Evolutionary conservation across 2,113 vertebrate species (phyloP), one percentile per base, ranked within the genome.

Genomic region (Silurus asotus): DNA sequence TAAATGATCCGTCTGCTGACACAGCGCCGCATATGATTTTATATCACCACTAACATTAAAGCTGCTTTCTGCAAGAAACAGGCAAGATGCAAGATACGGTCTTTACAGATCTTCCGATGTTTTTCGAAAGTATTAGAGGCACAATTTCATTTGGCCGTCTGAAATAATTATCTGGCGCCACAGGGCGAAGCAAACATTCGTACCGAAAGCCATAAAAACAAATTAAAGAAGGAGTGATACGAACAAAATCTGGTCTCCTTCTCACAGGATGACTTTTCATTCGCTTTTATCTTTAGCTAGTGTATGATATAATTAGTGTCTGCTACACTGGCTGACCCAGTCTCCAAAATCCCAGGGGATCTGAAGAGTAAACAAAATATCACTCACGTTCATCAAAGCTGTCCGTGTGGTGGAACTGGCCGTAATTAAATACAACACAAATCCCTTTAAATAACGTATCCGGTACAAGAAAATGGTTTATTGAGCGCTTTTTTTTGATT

Each of bases 281-380:
- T 51, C 67, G 64, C 56, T 82, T 87, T 64, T 72, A 77, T 88
- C 84, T 83, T 11, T 55, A 6, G 53, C 2, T 8, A 48, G 74
- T 86, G 89, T 37, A 67, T 87, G 81, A 87, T 85, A 82, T 87
- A 84, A 89, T 89, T 88, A 88, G 81, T 67, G 58, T 89, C 85
- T 53, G 69, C 75, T 84, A 90, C 81, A 78, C 82, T 88, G 85
- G 81, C 87, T 84, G 81, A 90, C 84, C 87, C 49, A 3, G 82
- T 86, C 78, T 70, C 87, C 78, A 28, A 56, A 51, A 81, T 88
- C 90, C 88, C 90, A 86, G 37, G 25, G 81, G 84, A 86, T 87
- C 20, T 14, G 48, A 85, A 79, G 81, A 74, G 79, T 87, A 87
- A 90, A 84, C 87, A 88, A 87, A 87, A 89, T 89, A 91, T 91